Percentiles rank a stretch among this genome's conserved stretches.
These are phyloP conservation scores for Drosophila subsilvestris DNA, from an alignment of 2,888 invertebrate species.

Conservation along the genomic window DNA sequence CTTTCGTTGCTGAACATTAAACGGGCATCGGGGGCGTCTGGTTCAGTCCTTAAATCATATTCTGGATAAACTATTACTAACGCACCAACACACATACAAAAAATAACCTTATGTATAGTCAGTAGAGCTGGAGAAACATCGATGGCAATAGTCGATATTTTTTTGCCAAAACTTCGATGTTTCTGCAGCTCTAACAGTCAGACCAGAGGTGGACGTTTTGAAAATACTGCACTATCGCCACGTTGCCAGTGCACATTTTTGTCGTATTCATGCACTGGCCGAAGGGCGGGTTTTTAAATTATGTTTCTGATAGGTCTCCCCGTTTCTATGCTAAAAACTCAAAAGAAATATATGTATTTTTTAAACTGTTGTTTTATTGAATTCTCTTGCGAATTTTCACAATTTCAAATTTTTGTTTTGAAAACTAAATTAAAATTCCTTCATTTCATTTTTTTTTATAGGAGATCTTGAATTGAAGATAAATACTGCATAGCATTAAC, in stretches of 20 bases:
- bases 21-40: conserved; percentile 10
- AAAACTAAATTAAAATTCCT: too few species aligned
- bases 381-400: too few species aligned
- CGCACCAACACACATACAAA: conserved; percentile 60
- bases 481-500: not conserved
- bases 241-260: not conserved
- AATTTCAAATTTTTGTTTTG: not conserved
- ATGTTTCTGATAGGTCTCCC: not conserved
- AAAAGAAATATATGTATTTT: not conserved
- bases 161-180: not conserved
- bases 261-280: not conserved
- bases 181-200: not conserved
- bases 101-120: conserved; percentile 21
- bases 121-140: conserved; percentile 2
- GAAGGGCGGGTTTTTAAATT: not conserved
- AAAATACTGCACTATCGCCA: not conserved
- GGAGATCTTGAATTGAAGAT: not conserved
- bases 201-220: not conserved
- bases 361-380: not conserved
- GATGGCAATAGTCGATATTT: not conserved
- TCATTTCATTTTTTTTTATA: too few species aligned
- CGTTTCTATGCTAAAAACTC: not conserved
- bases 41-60: conserved; percentile 55
- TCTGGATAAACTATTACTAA: conserved; percentile 75
- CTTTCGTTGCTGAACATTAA: not conserved